Conservation (phyloP, 2,888 invertebrate species). For the Eupithecia abbreviata region DNA sequence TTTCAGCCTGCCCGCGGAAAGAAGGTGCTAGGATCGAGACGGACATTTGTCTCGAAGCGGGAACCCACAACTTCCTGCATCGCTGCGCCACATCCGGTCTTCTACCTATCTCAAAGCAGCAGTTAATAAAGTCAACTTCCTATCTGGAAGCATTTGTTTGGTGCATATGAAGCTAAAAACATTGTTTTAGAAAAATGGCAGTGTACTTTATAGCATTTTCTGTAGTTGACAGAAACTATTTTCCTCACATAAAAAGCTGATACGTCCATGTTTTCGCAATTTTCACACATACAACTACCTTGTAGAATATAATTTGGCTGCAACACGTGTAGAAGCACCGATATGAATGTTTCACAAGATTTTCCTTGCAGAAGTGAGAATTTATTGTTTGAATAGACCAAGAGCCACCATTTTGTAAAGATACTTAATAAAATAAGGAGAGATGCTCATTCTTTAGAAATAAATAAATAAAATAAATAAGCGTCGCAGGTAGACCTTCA, state of each 20-base stretch:
- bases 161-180: not conserved
- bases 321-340: constrained; percentile 13
- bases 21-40: no score
- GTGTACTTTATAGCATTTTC: not conserved
- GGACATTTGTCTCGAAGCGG: no score
- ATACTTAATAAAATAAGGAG: not conserved
- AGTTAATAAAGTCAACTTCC: not conserved
- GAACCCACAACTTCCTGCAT: no score
- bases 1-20: no score
- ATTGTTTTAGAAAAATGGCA: not conserved
- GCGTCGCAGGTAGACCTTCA: no score
- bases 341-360: constrained; percentile 25
- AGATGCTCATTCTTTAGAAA: no score
- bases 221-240: not conserved
- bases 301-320: not conserved
- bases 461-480: no score
- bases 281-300: not conserved
- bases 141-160: not conserved
- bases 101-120: not conserved
- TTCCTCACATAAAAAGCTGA: not conserved
- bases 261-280: not conserved
- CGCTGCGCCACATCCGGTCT: no score
- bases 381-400: constrained; percentile 24
- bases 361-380: constrained; percentile 20
- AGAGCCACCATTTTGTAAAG: constrained; percentile 1